Evolutionary conservation across 2,797 vertebrate genomes (phyloP).

Genomic region (Myotis pilosus): DNA sequence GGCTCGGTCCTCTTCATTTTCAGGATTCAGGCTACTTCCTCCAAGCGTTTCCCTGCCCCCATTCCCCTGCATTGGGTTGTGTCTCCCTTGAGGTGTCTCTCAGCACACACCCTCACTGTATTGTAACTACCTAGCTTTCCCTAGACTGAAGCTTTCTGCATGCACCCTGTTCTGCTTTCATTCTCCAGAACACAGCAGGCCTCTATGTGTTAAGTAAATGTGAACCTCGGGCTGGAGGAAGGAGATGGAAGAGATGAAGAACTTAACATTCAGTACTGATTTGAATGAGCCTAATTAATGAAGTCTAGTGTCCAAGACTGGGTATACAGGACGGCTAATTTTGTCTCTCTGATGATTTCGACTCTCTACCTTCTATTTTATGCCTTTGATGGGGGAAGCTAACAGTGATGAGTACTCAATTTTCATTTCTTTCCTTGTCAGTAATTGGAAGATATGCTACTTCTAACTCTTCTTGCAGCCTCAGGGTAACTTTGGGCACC

Average conservation of each 20-base stretch:
- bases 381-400: not conserved
- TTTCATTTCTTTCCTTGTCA: not conserved
- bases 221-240: not conserved
- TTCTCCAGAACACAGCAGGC: not conserved
- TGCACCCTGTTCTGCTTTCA: not conserved
- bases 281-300: not conserved
- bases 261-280: not conserved
- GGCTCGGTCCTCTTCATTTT: not conserved
- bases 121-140: not conserved
- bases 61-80: not conserved
- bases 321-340: not conserved
- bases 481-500: not conserved
- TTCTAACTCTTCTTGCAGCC: not conserved
- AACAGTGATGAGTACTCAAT: not conserved
- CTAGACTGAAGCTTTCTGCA: no score
- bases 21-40: not conserved
- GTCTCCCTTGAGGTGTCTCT: not conserved
- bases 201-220: not conserved
- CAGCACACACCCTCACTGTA: rapidly evolving
- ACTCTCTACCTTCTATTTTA: not conserved
- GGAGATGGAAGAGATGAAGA: not conserved
- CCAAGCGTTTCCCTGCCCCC: no score
- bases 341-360: not conserved
- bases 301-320: not conserved
- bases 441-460: no score